Percentiles rank a stretch among this genome's conserved stretches.
Evolutionary conservation across 2,888 invertebrate genomes (phyloP).

Genomic region (Perdita meconis): DNA sequence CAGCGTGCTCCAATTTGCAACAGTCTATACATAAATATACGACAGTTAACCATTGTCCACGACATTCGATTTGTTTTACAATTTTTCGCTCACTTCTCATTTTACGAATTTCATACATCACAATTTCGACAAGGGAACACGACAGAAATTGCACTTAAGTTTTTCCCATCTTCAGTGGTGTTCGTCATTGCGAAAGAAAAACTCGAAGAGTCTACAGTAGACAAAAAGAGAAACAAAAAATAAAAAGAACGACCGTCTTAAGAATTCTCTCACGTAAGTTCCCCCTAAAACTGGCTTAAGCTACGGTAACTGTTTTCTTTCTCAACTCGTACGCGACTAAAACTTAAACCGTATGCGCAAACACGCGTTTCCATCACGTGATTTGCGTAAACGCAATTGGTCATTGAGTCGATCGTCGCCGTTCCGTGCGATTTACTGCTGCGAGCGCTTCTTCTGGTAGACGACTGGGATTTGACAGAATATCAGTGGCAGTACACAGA

Average conservation of each 20-base stretch:
- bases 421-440: slow-evolving; percentile 86
- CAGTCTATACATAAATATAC: slow-evolving; percentile 31
- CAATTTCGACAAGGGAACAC: slow-evolving; percentile 39
- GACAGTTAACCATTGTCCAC: slow-evolving; percentile 28
- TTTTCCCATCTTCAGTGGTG: slow-evolving; percentile 19
- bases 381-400: slow-evolving; percentile 56
- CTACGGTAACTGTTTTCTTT: slow-evolving; percentile 70
- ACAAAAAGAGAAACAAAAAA: slow-evolving; percentile 30
- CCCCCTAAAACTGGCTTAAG: slow-evolving; percentile 58
- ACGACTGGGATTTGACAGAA: slow-evolving; percentile 94
- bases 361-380: slow-evolving; percentile 39
- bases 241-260: slow-evolving; percentile 15
- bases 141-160: slow-evolving; percentile 61
- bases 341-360: slow-evolving; percentile 52
- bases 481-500: slow-evolving; percentile 96
- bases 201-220: slow-evolving; percentile 24
- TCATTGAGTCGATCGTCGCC: slow-evolving; percentile 78
- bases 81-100: slow-evolving; percentile 19
- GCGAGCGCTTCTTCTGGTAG: slow-evolving; percentile 95
- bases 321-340: slow-evolving; percentile 53
- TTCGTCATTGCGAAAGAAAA: slow-evolving; percentile 25
- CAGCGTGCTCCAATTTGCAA: slow-evolving; percentile 35
- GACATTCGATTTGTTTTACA: slow-evolving; percentile 20
- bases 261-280: slow-evolving; percentile 46
- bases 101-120: slow-evolving; percentile 30